Conservation (phyloP, 2,888 invertebrate species). For the Netelia fuscicornis region DNA sequence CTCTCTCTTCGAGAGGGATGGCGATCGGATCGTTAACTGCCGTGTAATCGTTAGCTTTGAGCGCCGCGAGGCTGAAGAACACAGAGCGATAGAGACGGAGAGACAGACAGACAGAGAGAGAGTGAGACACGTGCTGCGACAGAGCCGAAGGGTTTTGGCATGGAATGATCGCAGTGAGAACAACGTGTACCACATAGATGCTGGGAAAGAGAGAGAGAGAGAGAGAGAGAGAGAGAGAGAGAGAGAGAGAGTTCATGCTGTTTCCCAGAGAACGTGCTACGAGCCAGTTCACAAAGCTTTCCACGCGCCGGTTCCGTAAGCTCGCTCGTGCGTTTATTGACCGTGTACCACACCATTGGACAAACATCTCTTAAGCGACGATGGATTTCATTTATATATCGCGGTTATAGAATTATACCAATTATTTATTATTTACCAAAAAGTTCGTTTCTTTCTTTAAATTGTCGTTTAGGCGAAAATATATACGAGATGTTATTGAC, state of each 20-base stretch:
- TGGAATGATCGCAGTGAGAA: constrained; percentile 56
- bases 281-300: constrained; percentile 53
- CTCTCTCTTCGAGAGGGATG: constrained; percentile 46
- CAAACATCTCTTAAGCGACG: neutral
- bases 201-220: constrained; percentile 33
- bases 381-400: constrained; percentile 7
- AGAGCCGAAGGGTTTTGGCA: constrained; percentile 38
- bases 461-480: neutral
- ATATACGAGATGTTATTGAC: neutral
- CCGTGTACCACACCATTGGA: constrained; percentile 25
- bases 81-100: constrained; percentile 54
- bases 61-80: constrained; percentile 69
- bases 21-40: constrained; percentile 78
- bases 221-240: too few relatives aligned
- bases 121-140: constrained; percentile 23
- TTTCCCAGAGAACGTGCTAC: constrained; percentile 50
- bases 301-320: constrained; percentile 19
- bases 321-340: constrained; percentile 50
- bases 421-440: neutral
- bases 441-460: neutral
- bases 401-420: neutral
- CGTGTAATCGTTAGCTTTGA: constrained; percentile 82
- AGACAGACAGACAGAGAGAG: constrained; percentile 23
- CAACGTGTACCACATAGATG: constrained; percentile 46
- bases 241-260: constrained; percentile 29